Percentiles rank a stretch among this genome's conserved stretches.
Conservation (phyloP, 2,888 invertebrate species). For the Apotomis betuletana region DNA sequence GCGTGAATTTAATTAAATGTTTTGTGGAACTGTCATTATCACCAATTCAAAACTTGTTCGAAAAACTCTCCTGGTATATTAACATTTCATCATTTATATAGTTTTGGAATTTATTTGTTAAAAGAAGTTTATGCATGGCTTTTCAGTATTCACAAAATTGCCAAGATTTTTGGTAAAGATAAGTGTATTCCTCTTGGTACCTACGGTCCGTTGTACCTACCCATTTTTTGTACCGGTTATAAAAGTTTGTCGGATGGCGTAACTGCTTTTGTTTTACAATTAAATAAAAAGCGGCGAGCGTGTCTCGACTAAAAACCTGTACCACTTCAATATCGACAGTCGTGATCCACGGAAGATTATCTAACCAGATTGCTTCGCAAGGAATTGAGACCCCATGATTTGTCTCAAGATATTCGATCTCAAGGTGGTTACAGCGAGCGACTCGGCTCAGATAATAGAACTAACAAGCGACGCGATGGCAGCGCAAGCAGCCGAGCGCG, state of each 20-base stretch:
- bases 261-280: conserved; percentile 31
- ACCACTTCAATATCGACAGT: conserved; percentile 39
- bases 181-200: conserved; percentile 23
- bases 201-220: not conserved
- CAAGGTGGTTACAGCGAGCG: conserved; percentile 65
- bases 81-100: not conserved
- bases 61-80: too few relatives aligned
- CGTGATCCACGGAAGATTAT: conserved; percentile 41
- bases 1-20: not conserved
- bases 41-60: not conserved
- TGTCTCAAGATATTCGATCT: conserved; percentile 68
- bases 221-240: not conserved
- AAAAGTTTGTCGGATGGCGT: not conserved
- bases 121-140: too few relatives aligned
- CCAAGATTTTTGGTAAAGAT: not conserved
- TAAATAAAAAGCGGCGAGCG: conserved; percentile 14
- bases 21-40: too few relatives aligned
- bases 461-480: conserved; percentile 74
- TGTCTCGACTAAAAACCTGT: conserved; percentile 17
- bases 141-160: too few relatives aligned
- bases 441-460: conserved; percentile 73
- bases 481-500: conserved; percentile 71
- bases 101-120: too few relatives aligned
- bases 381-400: conserved; percentile 54
- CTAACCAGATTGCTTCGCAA: conserved; percentile 40